Evolutionary conservation across 1,140 invertebrate species (phyloP).

Genomic region (Ostrea edulis): DNA sequence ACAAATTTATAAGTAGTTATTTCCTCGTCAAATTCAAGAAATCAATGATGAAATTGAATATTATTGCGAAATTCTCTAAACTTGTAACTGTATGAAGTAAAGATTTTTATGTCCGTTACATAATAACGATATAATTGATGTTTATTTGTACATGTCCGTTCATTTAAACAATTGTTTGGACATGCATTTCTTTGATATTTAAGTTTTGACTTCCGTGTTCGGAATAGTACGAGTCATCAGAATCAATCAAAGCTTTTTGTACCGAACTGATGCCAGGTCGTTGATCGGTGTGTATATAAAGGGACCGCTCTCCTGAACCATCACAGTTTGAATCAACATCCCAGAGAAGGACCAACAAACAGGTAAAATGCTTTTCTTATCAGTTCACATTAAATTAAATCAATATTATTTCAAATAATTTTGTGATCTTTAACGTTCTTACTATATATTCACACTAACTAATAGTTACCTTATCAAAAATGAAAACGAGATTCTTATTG

Average conservation of each 20-base stretch:
- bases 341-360: not conserved
- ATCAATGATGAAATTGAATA: not conserved
- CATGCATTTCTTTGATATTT: constrained; percentile 15
- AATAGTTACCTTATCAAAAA: too few relatives aligned
- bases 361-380: not conserved
- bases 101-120: not conserved
- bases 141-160: not conserved
- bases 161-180: not conserved
- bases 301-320: not conserved
- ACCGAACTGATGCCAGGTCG: too few relatives aligned
- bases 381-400: too few relatives aligned
- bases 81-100: not conserved
- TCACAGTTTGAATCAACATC: not conserved
- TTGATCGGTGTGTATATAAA: not conserved
- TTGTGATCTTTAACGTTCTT: too few relatives aligned
- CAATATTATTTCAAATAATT: too few relatives aligned
- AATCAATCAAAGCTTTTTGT: not conserved
- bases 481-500: too few relatives aligned
- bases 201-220: not conserved
- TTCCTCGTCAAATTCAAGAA: not conserved
- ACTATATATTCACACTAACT: too few relatives aligned
- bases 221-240: not conserved
- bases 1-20: not conserved
- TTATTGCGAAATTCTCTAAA: not conserved
- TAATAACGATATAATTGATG: not conserved